Percentiles rank a stretch among this genome's conserved stretches.
These are phyloP conservation scores for Musca domestica DNA, from an alignment of 1,140 invertebrate genomes.

Conservation along the genomic window DNA sequence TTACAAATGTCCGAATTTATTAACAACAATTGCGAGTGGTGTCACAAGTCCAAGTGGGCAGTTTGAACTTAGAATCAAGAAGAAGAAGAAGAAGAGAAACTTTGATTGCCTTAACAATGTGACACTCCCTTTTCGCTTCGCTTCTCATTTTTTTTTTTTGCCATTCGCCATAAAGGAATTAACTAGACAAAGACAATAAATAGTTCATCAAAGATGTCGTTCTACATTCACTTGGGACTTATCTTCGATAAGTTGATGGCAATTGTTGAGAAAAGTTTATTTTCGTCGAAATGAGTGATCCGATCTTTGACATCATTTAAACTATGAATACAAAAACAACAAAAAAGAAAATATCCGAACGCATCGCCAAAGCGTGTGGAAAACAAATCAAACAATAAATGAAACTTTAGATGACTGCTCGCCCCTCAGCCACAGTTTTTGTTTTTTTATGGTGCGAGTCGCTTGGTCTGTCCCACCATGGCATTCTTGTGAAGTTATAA, in stretches of 20 bases:
- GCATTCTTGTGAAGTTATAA: conserved; percentile 14
- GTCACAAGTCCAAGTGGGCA: not conserved
- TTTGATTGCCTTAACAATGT: not conserved
- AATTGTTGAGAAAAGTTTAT: too few species aligned
- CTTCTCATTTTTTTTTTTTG: not conserved
- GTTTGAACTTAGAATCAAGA: not conserved
- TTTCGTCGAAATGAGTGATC: too few species aligned
- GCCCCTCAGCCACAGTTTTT: not conserved
- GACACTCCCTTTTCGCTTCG: not conserved
- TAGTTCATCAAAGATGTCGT: too few species aligned
- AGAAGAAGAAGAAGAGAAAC: not conserved
- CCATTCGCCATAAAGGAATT: too few species aligned
- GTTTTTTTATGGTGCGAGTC: too few species aligned
- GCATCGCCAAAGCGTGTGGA: not conserved
- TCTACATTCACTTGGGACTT: too few species aligned
- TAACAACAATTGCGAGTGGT: conserved; percentile 14
- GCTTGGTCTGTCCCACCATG: not conserved
- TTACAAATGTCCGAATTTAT: conserved; percentile 17
- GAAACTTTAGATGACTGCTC: not conserved
- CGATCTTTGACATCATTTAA: not conserved
- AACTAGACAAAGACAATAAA: too few species aligned
- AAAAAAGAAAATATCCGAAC: not conserved
- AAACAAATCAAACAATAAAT: not conserved
- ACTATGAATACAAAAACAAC: not conserved
- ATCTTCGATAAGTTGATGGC: too few species aligned